Percentiles rank a stretch among this genome's conserved stretches.
These are phyloP conservation scores for Euura saliciscinereae DNA, from an alignment of 1,140 invertebrate genomes.

Conservation along the genomic window DNA sequence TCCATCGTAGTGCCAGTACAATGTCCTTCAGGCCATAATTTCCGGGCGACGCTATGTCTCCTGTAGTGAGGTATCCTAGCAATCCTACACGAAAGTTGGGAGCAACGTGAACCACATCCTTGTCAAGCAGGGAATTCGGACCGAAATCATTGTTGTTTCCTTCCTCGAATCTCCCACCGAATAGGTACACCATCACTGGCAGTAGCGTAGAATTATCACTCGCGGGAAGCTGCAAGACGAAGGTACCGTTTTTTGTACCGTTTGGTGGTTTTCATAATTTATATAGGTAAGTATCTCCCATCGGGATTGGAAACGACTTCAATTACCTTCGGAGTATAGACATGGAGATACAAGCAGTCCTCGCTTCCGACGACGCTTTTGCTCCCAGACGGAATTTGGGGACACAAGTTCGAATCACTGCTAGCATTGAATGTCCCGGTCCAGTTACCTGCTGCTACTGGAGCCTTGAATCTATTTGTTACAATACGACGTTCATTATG, in stretches of 20 bases:
- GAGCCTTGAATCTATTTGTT: neutral
- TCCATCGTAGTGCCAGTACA: slow-evolving; percentile 52
- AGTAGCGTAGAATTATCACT: neutral
- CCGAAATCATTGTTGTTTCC: neutral
- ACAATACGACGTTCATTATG: too few relatives aligned
- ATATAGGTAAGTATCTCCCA: too few relatives aligned
- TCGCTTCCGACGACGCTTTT: neutral
- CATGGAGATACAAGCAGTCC: neutral
- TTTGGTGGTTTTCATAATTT: too few relatives aligned
- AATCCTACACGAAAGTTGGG: neutral
- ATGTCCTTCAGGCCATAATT: slow-evolving; percentile 56
- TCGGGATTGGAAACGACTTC: too few relatives aligned
- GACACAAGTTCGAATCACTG: neutral
- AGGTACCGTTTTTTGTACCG: neutral
- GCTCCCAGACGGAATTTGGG: neutral
- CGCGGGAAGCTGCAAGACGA: neutral
- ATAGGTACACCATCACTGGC: neutral
- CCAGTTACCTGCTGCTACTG: neutral
- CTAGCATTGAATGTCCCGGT: neutral
- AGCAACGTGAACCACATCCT: neutral
- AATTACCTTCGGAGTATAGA: neutral
- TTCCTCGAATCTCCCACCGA: neutral
- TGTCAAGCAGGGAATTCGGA: neutral
- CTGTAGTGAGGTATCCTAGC: neutral
- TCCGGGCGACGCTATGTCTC: neutral